Conservation (phyloP, 2,113 vertebrate genomes). For the Lophotis ruficrista region DNA sequence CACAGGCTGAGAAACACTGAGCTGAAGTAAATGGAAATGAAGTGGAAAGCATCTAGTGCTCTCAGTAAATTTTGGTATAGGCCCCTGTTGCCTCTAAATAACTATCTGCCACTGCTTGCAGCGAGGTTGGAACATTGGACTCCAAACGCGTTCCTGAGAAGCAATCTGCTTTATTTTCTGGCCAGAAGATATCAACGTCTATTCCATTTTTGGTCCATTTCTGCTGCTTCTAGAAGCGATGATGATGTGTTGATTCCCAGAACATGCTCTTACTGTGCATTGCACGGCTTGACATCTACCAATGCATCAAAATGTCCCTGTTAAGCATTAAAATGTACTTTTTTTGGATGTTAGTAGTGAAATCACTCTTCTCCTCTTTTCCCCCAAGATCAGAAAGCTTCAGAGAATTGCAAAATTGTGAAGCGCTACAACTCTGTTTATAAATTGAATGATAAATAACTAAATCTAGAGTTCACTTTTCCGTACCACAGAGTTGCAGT, state of each 20-base stretch:
- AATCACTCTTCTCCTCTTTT: neutral
- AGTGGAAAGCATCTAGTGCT: neutral
- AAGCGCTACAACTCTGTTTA: neutral
- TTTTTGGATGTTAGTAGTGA: neutral
- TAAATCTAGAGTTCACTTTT: neutral
- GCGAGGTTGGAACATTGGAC: neutral
- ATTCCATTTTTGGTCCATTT: slow-evolving; percentile 32
- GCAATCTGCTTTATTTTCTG: slow-evolving; percentile 52
- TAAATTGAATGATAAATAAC: neutral
- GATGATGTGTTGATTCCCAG: slow-evolving; percentile 14
- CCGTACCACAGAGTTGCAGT: neutral
- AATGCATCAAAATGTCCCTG: neutral
- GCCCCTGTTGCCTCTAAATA: neutral
- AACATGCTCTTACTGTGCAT: neutral
- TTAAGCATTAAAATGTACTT: neutral
- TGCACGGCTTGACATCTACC: neutral
- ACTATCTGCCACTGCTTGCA: neutral
- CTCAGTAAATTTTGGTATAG: neutral
- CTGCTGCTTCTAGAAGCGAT: neutral
- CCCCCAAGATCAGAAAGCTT: neutral
- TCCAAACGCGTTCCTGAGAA: neutral
- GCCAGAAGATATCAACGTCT: slow-evolving; percentile 19
- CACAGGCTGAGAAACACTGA: neutral
- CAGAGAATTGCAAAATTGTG: neutral
- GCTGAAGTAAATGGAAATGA: neutral